Evolutionary conservation across 2,797 vertebrate genomes (phyloP), one percentile per base, ranked within the genome.

Genomic region (Galaxias olidus): DNA sequence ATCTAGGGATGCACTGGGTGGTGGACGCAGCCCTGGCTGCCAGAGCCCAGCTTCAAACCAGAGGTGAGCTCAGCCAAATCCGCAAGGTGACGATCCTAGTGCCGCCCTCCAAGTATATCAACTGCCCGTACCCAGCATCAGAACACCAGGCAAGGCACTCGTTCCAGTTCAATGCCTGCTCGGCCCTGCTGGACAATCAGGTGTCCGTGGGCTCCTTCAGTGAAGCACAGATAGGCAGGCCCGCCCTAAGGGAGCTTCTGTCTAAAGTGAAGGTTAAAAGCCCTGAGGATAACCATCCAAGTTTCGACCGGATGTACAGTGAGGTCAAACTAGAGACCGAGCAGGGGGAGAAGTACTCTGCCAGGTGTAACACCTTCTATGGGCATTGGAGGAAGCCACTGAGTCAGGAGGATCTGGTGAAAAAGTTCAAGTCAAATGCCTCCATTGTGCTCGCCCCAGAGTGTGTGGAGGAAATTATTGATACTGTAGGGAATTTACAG

Each of bases 331-430:
- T 96, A 11, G 79, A 68, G 0, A 91, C 93, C 0, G 18, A 5
- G 8, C 80, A 88, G 0, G 89, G 93, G 48, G 51, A 19, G 42
- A 66, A 1, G 0, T 68, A 86, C 60, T 71, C 71, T 0, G 88
- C 90, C 69, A 84, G 84, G 14, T 95, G 93, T 0, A 64, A 94
- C 17, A 95, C 94, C 0, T 98, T 98, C 81, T 97, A 97, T 0
- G 96, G 97, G 48, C 96, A 98, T 86, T 98, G 96, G 96, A 95
- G 94, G 83, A 95, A 92, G 60, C 96, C 97, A 1, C 84, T 98
- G 76, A 89, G 83, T 79, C 89, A 91, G n/a, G 67, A 86, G 50
- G 92, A 96, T 79, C 84, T 98, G 70, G 82, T 87, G 72, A 85
- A 84, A 17, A 98, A 98, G 81, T 98, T 98, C 80, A 88, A 76